Evolutionary conservation across 2,888 invertebrate genomes (phyloP).

Genomic region (Meandrusa payeni): DNA sequence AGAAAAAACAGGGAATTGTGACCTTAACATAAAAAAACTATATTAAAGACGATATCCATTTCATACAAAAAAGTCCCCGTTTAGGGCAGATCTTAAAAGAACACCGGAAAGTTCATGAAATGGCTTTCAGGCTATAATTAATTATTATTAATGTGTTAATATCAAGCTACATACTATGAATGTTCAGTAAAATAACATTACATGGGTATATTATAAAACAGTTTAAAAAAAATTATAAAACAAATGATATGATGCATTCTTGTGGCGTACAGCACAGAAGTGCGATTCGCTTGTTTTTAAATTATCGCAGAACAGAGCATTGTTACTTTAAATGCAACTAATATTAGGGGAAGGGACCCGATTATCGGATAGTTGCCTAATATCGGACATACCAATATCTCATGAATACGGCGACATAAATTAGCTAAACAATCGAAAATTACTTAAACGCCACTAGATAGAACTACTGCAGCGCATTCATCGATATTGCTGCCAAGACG

Average conservation of each 20-base stretch:
- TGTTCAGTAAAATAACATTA: constrained; percentile 55
- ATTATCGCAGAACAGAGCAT: constrained; percentile 39
- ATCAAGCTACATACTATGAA: constrained; percentile 47
- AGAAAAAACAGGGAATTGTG: too few species aligned
- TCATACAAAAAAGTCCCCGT: constrained; percentile 78
- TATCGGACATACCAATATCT: too few species aligned
- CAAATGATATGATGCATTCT: constrained; percentile 82
- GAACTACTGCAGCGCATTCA: too few species aligned
- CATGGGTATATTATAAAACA: constrained; percentile 57
- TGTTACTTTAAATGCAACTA: constrained; percentile 19
- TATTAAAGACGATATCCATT: constrained; percentile 47
- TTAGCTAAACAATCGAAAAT: too few species aligned
- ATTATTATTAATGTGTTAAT: constrained; percentile 33
- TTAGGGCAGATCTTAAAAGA: constrained; percentile 46
- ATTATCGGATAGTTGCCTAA: too few species aligned
- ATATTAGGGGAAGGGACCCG: too few species aligned
- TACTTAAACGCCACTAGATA: too few species aligned
- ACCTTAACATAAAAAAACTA: constrained; percentile 4
- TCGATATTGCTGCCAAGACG: too few species aligned
- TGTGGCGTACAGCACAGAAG: constrained; percentile 62
- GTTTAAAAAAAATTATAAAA: constrained; percentile 70
- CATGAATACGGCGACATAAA: too few species aligned
- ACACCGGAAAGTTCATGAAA: constrained; percentile 42
- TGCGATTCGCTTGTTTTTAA: constrained; percentile 54
- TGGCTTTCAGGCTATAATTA: constrained; percentile 41